A percentile compares a stretch with the other conserved stretches of the same genome.
phyloP scores from a whole-genome alignment of 2,888 invertebrate species.

The Rhorus exstirpatorius region DNA sequence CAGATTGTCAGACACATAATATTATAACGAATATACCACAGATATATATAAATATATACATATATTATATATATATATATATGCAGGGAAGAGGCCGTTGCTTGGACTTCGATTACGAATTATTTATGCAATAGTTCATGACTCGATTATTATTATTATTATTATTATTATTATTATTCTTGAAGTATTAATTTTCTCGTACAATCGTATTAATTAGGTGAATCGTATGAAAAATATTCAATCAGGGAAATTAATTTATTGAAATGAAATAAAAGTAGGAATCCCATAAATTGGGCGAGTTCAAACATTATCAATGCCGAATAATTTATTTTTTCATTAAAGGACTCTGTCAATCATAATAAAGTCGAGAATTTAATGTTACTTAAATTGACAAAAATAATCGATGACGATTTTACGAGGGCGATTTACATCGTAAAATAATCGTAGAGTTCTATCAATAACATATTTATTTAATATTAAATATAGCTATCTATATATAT shows the following conservation, averaged over 20 bases:
- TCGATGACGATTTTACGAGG: constrained; percentile 1
- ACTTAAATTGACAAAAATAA: background rate
- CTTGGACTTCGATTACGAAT: constrained; percentile 69
- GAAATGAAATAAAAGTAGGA: background rate
- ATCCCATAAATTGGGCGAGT: too few relatives aligned
- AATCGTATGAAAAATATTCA: background rate
- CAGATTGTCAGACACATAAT: constrained; percentile 78
- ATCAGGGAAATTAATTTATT: background rate
- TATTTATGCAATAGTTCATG: constrained; percentile 40
- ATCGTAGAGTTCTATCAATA: constrained; percentile 11
- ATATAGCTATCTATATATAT: constrained; percentile 25
- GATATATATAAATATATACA: too few relatives aligned
- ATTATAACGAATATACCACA: constrained; percentile 78
- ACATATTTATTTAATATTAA: constrained; percentile 15
- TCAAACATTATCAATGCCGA: too few relatives aligned
- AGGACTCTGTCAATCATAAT: too few relatives aligned
- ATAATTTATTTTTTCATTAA: too few relatives aligned
- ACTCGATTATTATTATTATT: constrained; percentile 4
- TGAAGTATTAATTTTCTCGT: background rate
- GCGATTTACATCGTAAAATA: background rate
- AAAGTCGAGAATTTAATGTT: too few relatives aligned
- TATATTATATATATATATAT: too few relatives aligned
- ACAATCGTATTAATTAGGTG: background rate
- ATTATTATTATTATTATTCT: too few relatives aligned
- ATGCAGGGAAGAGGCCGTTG: constrained; percentile 80